These are phyloP conservation scores for Australoheros scitulus DNA, from an alignment of 2,113 vertebrate genomes.

Conservation along the genomic window DNA sequence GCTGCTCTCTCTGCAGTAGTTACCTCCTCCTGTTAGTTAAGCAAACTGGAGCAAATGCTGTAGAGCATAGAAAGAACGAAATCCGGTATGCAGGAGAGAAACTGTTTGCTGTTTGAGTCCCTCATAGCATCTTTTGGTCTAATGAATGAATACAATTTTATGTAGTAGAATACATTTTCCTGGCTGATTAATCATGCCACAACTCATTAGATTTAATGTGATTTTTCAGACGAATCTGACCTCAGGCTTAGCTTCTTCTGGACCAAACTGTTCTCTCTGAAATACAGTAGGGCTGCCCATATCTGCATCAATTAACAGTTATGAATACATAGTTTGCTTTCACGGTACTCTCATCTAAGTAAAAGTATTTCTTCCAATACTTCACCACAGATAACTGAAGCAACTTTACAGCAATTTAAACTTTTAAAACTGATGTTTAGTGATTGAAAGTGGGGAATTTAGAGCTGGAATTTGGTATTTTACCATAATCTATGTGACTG, in stretches of 20 bases:
- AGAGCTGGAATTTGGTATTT: background rate
- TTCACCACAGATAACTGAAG: background rate
- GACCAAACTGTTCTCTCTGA: background rate
- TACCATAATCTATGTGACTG: background rate
- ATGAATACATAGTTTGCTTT: background rate
- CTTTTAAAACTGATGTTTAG: background rate
- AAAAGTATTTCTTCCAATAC: background rate
- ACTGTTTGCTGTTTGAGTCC: background rate
- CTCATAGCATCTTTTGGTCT: background rate
- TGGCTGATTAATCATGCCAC: background rate
- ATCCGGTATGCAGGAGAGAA: background rate
- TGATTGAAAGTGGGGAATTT: background rate
- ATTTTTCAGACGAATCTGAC: background rate
- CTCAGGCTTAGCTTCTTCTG: background rate
- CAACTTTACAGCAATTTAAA: background rate
- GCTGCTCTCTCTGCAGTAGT: constrained; percentile 52
- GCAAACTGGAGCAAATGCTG: constrained; percentile 42
- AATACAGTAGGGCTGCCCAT: background rate
- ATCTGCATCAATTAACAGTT: background rate
- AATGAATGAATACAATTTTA: background rate
- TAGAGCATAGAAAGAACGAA: constrained; percentile 32
- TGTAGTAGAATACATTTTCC: background rate
- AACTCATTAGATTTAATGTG: background rate
- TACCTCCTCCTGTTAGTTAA: constrained; percentile 36
- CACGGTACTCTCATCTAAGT: no score